Evolutionary conservation across 2,113 vertebrate species (phyloP).

Genomic region (Pygoscelis adeliae): DNA sequence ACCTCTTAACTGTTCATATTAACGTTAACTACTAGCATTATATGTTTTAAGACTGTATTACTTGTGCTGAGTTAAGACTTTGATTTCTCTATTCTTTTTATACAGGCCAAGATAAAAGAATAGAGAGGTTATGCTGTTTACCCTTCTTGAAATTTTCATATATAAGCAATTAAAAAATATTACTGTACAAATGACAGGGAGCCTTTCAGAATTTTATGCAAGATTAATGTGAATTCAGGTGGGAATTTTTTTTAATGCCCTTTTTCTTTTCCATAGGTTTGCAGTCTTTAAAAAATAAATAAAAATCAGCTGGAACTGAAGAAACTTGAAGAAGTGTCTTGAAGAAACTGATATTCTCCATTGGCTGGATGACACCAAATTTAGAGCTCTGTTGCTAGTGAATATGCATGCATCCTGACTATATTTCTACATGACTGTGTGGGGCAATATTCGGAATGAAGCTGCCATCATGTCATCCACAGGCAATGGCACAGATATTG

Average conservation of each 20-base stretch:
- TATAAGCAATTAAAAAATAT: neutral
- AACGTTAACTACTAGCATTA: neutral
- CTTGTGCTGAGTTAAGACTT: neutral
- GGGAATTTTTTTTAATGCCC: neutral
- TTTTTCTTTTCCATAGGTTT: neutral
- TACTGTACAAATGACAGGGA: neutral
- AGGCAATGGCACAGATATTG: slow-evolving; percentile 69
- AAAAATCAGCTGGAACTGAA: neutral
- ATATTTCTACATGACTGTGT: neutral
- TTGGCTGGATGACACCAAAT: neutral
- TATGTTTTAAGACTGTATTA: neutral
- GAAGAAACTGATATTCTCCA: neutral
- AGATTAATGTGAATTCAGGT: neutral
- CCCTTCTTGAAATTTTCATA: neutral
- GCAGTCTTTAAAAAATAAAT: neutral
- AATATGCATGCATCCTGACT: neutral
- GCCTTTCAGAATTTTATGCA: neutral
- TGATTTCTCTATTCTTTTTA: neutral
- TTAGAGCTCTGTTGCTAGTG: neutral
- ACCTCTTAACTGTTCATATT: neutral
- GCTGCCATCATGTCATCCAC: slow-evolving; percentile 77
- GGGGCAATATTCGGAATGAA: slow-evolving; percentile 57
- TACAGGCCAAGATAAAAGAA: neutral
- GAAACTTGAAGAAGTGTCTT: neutral
- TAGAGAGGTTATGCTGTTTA: neutral